Evolutionary conservation across 2,888 invertebrate species (phyloP), one percentile per base, ranked within the genome.

Genomic region (Nematopogon swammerdamellus): DNA sequence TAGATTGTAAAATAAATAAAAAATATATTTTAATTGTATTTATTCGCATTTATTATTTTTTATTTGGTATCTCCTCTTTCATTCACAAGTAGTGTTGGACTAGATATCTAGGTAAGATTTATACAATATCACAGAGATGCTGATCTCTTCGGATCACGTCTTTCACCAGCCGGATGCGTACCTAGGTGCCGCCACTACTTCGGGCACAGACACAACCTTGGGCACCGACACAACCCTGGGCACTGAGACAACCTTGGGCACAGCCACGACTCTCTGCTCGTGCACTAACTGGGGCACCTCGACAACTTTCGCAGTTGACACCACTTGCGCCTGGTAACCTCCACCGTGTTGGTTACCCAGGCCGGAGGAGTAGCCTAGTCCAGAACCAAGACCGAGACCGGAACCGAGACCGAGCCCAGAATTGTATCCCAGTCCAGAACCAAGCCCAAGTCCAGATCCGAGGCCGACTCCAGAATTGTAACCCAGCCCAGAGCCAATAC

Each of bases 261-360:
- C 61, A 54, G 59, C 61, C 46, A 69, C 64, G 1, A 68, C 44
- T 54, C 63, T 67, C n/a, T n/a, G n/a, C n/a, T n/a, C n/a, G n/a
- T n/a, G n/a, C 36, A 36, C 36, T 3, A 36, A 4, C 36, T 14
- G 8, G 36, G 36, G 36, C 36, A 36, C 36, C 3, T 14, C 3
- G 3, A 36, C 36, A 3, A 67, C 36, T 14, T 14, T 36, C 6
- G 36, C 14, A 14, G 11, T 36, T 8, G 36, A 36, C 36, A 36
- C 36, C 3, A 36, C 36, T 14, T 4, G 36, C 36, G 36, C 36
- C 36, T 8, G 11, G 36, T 36, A 36, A 14, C 8, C 11, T 6
- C 5, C 25, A 25, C 5, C 25, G 25, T 8, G 4, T 8, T 25
- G 25, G 25, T 25, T 6, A 6, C 25, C 25, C 4, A 25, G 25